These are phyloP conservation scores for Chelonus insularis DNA, from an alignment of 1,140 invertebrate species.

Conservation along the genomic window DNA sequence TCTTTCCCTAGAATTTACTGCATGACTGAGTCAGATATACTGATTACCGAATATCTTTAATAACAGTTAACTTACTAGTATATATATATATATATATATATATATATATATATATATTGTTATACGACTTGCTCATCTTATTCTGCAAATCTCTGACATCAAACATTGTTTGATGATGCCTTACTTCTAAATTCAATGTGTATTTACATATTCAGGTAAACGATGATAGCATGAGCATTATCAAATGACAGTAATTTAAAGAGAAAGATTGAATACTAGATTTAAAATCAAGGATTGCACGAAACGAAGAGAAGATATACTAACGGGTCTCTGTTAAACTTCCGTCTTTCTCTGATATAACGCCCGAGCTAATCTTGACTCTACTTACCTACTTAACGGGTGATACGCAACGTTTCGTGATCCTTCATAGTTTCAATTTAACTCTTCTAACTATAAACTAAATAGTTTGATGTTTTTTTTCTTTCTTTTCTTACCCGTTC, in stretches of 20 bases:
- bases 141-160: no score
- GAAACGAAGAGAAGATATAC: background rate
- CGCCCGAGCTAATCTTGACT: slow-evolving; percentile 38
- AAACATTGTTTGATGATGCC: no score
- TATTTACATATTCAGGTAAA: background rate
- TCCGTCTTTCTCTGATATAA: slow-evolving; percentile 30
- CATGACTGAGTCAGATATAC: no score
- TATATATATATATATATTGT: no score
- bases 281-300: background rate
- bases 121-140: no score
- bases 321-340: slow-evolving; percentile 6
- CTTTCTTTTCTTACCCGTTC: slow-evolving; percentile 14
- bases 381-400: slow-evolving; percentile 44
- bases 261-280: background rate
- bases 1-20: slow-evolving; percentile 3
- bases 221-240: no score
- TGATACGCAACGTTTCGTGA: slow-evolving; percentile 32
- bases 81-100: no score
- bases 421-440: slow-evolving; percentile 11
- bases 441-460: background rate
- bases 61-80: background rate
- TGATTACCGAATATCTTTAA: slow-evolving; percentile 20
- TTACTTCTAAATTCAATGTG: background rate
- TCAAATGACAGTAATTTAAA: background rate
- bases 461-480: slow-evolving; percentile 20